Evolutionary conservation across 2,888 invertebrate species (phyloP).

Genomic region (Agrochola macilenta): DNA sequence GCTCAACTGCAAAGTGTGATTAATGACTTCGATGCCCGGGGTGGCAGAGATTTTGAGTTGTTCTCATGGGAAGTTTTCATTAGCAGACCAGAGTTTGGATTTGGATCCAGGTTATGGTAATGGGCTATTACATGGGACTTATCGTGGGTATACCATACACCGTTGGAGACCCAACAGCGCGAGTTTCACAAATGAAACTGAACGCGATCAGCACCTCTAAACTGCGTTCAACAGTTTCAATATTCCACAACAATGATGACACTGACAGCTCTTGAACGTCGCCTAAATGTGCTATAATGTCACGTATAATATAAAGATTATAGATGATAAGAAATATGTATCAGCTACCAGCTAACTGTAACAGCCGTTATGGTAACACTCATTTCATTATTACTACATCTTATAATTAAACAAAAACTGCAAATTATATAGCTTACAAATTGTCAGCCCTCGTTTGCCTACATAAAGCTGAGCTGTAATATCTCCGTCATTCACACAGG

Average conservation of each 20-base stretch:
- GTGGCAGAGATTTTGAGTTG: background rate
- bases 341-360: slow-evolving; percentile 39
- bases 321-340: slow-evolving; percentile 3
- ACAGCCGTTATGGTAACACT: slow-evolving; percentile 19
- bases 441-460: slow-evolving; percentile 44
- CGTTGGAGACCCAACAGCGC: too few species aligned
- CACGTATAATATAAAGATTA: too few species aligned
- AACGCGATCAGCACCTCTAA: too few species aligned
- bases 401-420: slow-evolving; percentile 60
- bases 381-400: slow-evolving; percentile 25
- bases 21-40: background rate
- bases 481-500: slow-evolving; percentile 37
- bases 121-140: background rate
- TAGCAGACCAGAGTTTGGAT: background rate
- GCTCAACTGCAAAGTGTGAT: background rate
- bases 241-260: too few species aligned
- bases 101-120: background rate
- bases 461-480: slow-evolving; percentile 48
- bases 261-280: too few species aligned
- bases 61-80: too few species aligned
- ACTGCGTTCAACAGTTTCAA: too few species aligned
- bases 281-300: too few species aligned
- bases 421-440: slow-evolving; percentile 52
- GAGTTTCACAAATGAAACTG: too few species aligned
- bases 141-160: too few species aligned